Conservation (phyloP, 2,797 vertebrate species). For the Enteromius radiatus region DNA sequence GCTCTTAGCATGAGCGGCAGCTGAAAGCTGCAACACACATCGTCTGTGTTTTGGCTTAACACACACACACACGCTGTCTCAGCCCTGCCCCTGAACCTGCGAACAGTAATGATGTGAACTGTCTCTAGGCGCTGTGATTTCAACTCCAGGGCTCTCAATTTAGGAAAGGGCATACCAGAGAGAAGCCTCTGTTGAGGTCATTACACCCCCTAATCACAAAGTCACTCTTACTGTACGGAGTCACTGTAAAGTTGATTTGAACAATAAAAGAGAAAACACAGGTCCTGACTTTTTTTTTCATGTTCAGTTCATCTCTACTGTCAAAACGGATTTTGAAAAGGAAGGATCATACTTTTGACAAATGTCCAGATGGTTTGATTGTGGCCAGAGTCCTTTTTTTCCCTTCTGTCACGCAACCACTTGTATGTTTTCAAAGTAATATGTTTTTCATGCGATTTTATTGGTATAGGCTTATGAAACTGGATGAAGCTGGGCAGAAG, state of each 20-base stretch:
- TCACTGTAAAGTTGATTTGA: slow-evolving; percentile 45
- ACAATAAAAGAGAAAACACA: slow-evolving; percentile 31
- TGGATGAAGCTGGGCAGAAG: background rate
- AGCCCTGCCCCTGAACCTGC: slow-evolving; percentile 18
- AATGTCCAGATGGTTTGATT: slow-evolving; percentile 12
- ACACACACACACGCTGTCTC: background rate
- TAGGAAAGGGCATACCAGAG: slow-evolving; percentile 31
- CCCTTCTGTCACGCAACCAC: background rate
- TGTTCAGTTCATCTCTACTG: slow-evolving; percentile 2
- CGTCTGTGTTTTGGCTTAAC: slow-evolving; percentile 13
- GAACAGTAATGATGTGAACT: slow-evolving; percentile 49
- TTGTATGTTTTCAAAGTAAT: background rate
- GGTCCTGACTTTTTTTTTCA: background rate
- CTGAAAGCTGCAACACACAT: slow-evolving; percentile 33
- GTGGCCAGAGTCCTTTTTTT: background rate
- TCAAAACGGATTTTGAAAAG: background rate
- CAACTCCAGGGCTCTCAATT: slow-evolving; percentile 48
- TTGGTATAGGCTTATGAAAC: background rate
- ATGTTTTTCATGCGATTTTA: background rate
- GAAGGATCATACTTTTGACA: slow-evolving; percentile 8
- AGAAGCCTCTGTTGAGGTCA: slow-evolving; percentile 44
- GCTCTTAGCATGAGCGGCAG: slow-evolving; percentile 21
- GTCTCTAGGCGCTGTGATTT: slow-evolving; percentile 41
- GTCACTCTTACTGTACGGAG: slow-evolving; percentile 34
- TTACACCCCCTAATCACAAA: slow-evolving; percentile 45